Conservation (phyloP, 2,888 invertebrate genomes). For the Caenorhabditis sp. region DNA sequence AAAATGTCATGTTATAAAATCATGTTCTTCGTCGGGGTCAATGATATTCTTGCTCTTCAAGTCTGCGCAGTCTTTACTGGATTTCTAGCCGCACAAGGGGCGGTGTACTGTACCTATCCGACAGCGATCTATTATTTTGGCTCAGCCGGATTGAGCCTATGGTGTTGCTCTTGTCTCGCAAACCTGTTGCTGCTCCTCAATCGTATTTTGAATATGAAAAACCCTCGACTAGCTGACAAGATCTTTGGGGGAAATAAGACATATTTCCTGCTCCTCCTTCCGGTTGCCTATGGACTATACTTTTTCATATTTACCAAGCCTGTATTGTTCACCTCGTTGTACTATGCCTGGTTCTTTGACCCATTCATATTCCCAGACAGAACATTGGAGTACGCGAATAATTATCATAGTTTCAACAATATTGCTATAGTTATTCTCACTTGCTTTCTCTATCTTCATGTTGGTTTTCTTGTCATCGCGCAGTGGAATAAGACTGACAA, state of each 20-base stretch:
- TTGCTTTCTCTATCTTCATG: background rate
- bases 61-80: constrained; percentile 21
- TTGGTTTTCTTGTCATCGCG: background rate
- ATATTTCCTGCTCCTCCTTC: background rate
- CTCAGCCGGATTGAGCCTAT: constrained; percentile 1
- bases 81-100: constrained; percentile 12
- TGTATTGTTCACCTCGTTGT: constrained; percentile 5
- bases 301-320: constrained; percentile 14
- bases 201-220: constrained; percentile 11
- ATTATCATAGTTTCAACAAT: background rate
- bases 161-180: constrained; percentile 23
- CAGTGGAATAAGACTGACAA: background rate
- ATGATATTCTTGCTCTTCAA: constrained; percentile 7
- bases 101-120: constrained; percentile 21
- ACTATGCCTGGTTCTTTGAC: constrained; percentile 17
- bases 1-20: constrained; percentile 24
- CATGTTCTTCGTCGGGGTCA: constrained; percentile 17
- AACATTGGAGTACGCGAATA: background rate
- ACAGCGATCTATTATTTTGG: constrained; percentile 14
- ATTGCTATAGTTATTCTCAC: constrained; percentile 1
- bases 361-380: constrained; percentile 11
- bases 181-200: constrained; percentile 15
- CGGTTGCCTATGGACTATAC: constrained; percentile 10
- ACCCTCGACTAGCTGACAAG: background rate
- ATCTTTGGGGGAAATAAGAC: background rate